Conservation (phyloP, 2,797 vertebrate species). For the Semotilus atromaculatus region DNA sequence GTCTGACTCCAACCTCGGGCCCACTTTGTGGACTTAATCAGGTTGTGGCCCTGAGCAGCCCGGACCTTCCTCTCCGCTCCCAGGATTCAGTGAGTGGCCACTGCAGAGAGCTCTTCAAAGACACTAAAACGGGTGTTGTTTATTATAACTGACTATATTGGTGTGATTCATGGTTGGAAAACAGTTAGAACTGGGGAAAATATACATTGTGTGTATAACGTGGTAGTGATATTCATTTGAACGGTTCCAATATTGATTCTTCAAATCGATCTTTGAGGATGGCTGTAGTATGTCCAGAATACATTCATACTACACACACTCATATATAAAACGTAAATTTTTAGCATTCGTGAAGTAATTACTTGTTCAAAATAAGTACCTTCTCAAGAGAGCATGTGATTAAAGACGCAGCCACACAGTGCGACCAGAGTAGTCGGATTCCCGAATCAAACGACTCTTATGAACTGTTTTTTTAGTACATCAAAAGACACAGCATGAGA, state of each 20-base stretch:
- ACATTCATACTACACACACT: no score
- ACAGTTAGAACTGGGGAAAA: neutral
- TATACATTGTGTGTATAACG: neutral
- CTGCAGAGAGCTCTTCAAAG: neutral
- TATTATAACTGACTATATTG: neutral
- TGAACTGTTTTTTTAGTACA: neutral
- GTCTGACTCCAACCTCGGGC: conserved; percentile 58
- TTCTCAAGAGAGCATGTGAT: no score
- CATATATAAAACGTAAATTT: no score
- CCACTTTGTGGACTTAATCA: conserved; percentile 45
- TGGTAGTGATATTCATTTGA: neutral
- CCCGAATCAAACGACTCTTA: neutral
- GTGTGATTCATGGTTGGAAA: neutral
- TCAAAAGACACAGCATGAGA: neutral
- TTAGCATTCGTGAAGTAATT: no score
- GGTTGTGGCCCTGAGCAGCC: conserved; percentile 37
- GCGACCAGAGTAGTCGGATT: neutral
- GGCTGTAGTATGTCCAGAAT: no score
- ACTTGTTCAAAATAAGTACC: no score
- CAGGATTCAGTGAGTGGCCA: conserved; percentile 5
- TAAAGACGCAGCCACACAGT: neutral
- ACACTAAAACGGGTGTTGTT: neutral
- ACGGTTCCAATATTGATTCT: neutral
- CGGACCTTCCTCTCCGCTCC: conserved; percentile 26
- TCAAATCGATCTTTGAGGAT: no score